Percentiles rank a stretch among this genome's conserved stretches.
Conservation (phyloP, 2,888 invertebrate genomes). For the Torymus texanus region DNA sequence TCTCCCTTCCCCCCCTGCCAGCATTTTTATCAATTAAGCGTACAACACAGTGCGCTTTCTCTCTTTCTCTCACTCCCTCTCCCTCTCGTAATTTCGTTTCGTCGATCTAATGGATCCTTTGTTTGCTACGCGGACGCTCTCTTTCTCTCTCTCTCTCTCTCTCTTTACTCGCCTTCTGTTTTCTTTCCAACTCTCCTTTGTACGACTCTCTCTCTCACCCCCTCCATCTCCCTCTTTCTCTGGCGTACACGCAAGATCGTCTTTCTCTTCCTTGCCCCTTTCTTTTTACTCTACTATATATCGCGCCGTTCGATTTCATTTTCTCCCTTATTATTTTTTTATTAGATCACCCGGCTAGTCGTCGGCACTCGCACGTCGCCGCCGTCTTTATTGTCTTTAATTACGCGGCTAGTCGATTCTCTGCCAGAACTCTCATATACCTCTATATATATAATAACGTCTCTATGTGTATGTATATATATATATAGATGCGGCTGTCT, state of each 20-base stretch:
- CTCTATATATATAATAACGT: too few species aligned
- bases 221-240: too few species aligned
- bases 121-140: conserved; percentile 52
- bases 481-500: not conserved
- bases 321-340: conserved; percentile 29
- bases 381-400: not conserved
- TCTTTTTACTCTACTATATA: not conserved
- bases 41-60: conserved; percentile 39
- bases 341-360: not conserved
- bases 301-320: conserved; percentile 14
- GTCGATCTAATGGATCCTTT: conserved; percentile 58
- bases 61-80: too few species aligned
- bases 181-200: conserved; percentile 25
- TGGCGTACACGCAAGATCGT: too few species aligned
- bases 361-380: too few species aligned
- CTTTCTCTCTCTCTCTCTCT: not conserved
- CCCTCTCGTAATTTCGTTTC: conserved; percentile 55
- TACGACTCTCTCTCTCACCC: too few species aligned
- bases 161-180: conserved; percentile 36
- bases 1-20: conserved; percentile 15
- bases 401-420: not conserved
- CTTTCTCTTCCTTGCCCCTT: not conserved
- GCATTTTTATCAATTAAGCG: conserved; percentile 53
- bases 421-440: too few species aligned
- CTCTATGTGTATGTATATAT: too few species aligned